Evolutionary conservation across 2,888 invertebrate species (phyloP), one percentile per base, ranked within the genome.

Genomic region (Spisula subtruncata): DNA sequence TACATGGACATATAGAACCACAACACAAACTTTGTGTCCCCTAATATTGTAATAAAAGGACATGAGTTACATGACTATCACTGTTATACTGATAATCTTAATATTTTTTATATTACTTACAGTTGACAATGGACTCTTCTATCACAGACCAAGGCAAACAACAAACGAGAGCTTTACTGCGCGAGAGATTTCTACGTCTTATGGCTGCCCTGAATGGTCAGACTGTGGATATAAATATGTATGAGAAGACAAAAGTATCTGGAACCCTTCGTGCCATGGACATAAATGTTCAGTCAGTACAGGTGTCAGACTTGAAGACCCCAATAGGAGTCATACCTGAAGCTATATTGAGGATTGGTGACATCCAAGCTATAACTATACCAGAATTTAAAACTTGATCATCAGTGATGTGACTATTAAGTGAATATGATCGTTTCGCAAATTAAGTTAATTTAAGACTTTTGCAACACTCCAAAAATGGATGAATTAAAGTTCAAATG

Each of bases 321-420:
- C 96, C 96, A 0, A 95, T 96, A 87, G 96, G 96, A 16, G 92
- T 94, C 1, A 90, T 96, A 32, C 95, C 95, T 2, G 92, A 95
- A 79, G 96, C 96, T n/a, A 88, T 95, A 0, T 84, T 96, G 8
- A 91, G 96, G 32, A 92, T 95, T 10, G 94, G 93, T 0, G 96
- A 96, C 87, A 90, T 88, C 2, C 29, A 86, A 8, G 80, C 88
- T 2, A 83, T 92, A 16, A 84, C 86, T 29, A 81, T 92, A 14
- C 79, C 56, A 35, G 92, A 92, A 18, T 86, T 92, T 35, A 71
- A 51, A 14, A 25, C 81, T 18, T 48, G 81, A 41, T 41, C 41
- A 41, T 41, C 41, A 41, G 41, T 41, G 41, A 81, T 32, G 46
- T 66, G 16, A 51, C 51, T 10, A 51, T 51, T 51, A 16, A 16